Base-by-base conservation (phyloP, 2,888 invertebrate species). In the Drosophila stalkeri region DNA sequence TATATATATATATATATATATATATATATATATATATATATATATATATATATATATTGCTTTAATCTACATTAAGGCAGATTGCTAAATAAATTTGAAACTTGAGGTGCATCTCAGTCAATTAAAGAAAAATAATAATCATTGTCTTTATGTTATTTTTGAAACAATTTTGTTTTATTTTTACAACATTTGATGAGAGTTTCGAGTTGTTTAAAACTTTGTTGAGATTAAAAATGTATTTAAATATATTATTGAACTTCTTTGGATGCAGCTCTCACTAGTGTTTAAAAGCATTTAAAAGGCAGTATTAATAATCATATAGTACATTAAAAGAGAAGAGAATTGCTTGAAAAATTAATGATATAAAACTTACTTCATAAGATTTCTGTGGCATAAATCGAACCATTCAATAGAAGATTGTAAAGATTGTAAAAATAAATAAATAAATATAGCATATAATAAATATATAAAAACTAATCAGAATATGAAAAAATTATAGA, bases 91-190 rank as follows among this genome's bases (percentile, higher is more conserved):
- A 33, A 51, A 51, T 51, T 35, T 14, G 2, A 51, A 20, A 20
- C 14, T 35, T 8, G 14, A 18, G 33, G 14, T 35, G 8, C 33
- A 35, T 51, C 35, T 35, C 18, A n/a, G 33, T 12, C 14, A 51
- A 51, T 33, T 33, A 20, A 20, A 33, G 20, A 18, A 35, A 51
- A 51, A 51, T 51, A 49, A 49, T 27, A 27, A 47, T 47, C 23
- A 23, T n/a, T 31, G n/a, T 7, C 51, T 12, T 33, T 33, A 51
- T 7, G 18, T 31, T 18, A 33, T 18, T 2, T 6, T 12, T 16
- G 27, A 23, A 47, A 27, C 3, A 27, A 27, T 16, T 47, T 47
- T 14, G 5, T 46, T n/a, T 8, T 2, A 3, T 27, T 27, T 46
- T 27, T 3, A 23, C 8, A 1, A n/a, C 5, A 49, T 31, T 49